Evolutionary conservation across 2,888 invertebrate species (phyloP).

Genomic region (Steinernema carpocapsae): DNA sequence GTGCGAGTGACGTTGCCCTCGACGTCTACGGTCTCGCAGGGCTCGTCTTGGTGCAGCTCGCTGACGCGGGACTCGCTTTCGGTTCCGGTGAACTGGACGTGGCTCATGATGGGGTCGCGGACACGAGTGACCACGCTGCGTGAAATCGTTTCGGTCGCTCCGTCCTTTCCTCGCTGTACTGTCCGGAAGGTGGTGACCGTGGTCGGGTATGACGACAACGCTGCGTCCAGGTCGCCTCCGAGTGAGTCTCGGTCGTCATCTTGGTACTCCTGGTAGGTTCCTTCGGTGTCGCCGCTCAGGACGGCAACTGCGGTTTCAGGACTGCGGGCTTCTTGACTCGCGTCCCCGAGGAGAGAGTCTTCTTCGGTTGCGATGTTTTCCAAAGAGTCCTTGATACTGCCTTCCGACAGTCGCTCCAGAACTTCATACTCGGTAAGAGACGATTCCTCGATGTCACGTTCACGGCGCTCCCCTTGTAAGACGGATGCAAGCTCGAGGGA

Average conservation of each 20-base stretch:
- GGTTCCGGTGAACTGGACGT: conserved; percentile 67
- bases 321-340: conserved; percentile 59
- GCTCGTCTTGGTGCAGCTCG: conserved; percentile 56
- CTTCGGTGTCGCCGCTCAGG: conserved; percentile 64
- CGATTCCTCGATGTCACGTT: conserved; percentile 44
- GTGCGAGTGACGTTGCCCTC: conserved; percentile 67
- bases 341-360: conserved; percentile 59
- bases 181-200: conserved; percentile 69
- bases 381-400: conserved; percentile 44
- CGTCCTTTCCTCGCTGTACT: conserved; percentile 58
- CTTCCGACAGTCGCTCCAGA: conserved; percentile 37
- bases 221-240: conserved; percentile 55
- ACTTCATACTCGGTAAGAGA: conserved; percentile 47
- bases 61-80: conserved; percentile 63
- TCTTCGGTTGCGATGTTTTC: conserved; percentile 49
- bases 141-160: conserved; percentile 66
- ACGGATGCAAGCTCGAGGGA: conserved; percentile 43
- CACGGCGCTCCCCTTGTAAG: not conserved
- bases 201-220: conserved; percentile 59
- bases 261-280: conserved; percentile 57
- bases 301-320: conserved; percentile 59
- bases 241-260: conserved; percentile 65
- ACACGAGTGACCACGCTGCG: conserved; percentile 66
- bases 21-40: conserved; percentile 64
- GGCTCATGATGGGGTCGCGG: conserved; percentile 64